These are phyloP conservation scores for Triplophysa bombifrons DNA, from an alignment of 2,797 vertebrate species.

Conservation along the genomic window DNA sequence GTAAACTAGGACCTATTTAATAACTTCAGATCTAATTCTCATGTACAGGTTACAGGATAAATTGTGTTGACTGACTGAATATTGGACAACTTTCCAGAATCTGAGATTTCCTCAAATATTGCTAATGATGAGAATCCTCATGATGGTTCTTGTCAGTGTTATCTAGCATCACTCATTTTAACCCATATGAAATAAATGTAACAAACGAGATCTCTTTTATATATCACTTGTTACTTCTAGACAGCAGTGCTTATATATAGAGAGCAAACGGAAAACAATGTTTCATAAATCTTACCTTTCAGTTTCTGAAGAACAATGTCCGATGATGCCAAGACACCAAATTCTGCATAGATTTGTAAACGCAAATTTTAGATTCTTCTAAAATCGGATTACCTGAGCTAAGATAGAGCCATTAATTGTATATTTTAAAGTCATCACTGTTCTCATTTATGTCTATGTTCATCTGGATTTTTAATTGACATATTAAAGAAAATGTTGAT, in stretches of 20 bases:
- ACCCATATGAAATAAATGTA: background rate
- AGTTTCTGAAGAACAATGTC: too few species aligned
- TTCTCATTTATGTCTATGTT: too few species aligned
- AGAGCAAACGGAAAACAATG: background rate
- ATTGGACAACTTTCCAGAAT: background rate
- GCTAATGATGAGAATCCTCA: background rate
- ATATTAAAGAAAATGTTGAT: too few species aligned
- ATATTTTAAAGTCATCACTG: too few species aligned
- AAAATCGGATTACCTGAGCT: too few species aligned
- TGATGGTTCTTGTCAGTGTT: background rate
- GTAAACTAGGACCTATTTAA: background rate
- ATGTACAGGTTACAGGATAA: background rate
- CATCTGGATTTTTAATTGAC: too few species aligned
- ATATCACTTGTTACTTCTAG: background rate
- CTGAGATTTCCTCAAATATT: background rate
- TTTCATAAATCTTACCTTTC: background rate
- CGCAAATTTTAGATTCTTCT: too few species aligned
- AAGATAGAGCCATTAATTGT: too few species aligned
- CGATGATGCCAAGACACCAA: too few species aligned
- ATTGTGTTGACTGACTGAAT: background rate
- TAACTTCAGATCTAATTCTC: background rate
- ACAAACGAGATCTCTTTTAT: background rate
- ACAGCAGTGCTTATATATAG: background rate
- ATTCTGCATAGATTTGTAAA: too few species aligned
- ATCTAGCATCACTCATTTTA: background rate